phyloP scores from a whole-genome alignment of 1,140 invertebrate genomes.

The Phocides pigmalion region DNA sequence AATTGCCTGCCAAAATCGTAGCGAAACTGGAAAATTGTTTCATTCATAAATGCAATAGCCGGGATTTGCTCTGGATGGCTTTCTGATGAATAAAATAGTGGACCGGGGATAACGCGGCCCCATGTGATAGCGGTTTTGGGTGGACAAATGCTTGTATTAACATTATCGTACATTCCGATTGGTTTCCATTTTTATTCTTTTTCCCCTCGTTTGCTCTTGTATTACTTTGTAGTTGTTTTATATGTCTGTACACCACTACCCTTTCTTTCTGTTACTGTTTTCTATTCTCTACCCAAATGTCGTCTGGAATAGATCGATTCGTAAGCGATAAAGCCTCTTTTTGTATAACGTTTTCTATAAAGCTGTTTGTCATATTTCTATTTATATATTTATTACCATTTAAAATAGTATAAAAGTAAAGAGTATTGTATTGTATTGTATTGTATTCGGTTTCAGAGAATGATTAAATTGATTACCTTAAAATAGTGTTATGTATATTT shows the following conservation, averaged over 20 bases:
- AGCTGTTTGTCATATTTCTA: too few species aligned
- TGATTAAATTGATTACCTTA: too few species aligned
- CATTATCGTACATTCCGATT: conserved; percentile 21
- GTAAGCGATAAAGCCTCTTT: too few species aligned
- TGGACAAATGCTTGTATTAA: conserved; percentile 52
- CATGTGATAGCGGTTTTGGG: conserved; percentile 50
- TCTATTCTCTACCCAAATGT: too few species aligned
- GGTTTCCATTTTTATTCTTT: conserved; percentile 39
- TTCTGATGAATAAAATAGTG: conserved; percentile 70
- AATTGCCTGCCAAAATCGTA: conserved; percentile 73
- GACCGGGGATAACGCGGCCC: conserved; percentile 48
- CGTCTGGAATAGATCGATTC: neutral
- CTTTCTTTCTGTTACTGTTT: too few species aligned
- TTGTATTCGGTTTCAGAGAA: too few species aligned
- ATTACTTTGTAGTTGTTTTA: conserved; percentile 10
- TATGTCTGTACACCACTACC: too few species aligned
- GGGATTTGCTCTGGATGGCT: conserved; percentile 61
- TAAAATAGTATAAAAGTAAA: too few species aligned
- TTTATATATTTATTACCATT: too few species aligned
- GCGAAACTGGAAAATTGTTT: conserved; percentile 80
- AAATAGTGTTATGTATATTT: neutral
- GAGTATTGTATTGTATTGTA: too few species aligned
- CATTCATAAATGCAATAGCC: conserved; percentile 75
- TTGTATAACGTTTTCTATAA: too few species aligned
- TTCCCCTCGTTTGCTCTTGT: neutral